Base-by-base conservation (phyloP, 2,797 vertebrate genomes). In the Amazona ochrocephala region DNA sequence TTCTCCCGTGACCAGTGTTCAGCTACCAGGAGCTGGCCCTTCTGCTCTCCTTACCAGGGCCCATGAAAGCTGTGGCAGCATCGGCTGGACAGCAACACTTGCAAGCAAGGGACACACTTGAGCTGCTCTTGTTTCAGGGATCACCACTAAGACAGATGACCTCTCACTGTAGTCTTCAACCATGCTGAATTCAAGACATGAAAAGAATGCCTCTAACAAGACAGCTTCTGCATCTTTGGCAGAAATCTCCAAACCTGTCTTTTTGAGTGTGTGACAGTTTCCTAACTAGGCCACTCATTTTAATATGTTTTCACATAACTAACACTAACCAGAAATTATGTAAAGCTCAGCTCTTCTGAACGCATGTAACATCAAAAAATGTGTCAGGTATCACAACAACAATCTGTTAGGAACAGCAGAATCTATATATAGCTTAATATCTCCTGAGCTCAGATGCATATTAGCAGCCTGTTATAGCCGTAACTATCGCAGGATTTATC, bases 371-470 rank as follows among this genome's bases (percentile, higher is more conserved):
- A 95, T 88, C 86, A 91, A 91, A 95, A 96, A 96, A 94, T 71
- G 88, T 96, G 93, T 97, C 95, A 97, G 95, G 95, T 94, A 96
- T 84, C 90, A 91, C 91, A 76, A 94, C 90, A 94, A 87, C 94
- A 94, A 95, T 91, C 96, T 97, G 94, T 97, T 94, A 87, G 84
- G 53, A 95, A 94, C 71, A 91, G 90, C 92, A 92, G 70, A 89
- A 83, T 84, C 95, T 97, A 95, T 85, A 96, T 95, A 96, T 95
- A 95, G 93, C 82, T 95, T 95, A 93, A 95, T 97, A 96, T 91
- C 94, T 96, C 90, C 91, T 86, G 93, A 91, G 88, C 92, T 97
- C 81, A 87, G 89, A 94, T 82, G 89, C 80, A 93, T 73, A 94
- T 93, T 94, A 95, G 93, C 83, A 94, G 88, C 77, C 85, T 78